Evolutionary conservation across 1,140 invertebrate species (phyloP), one percentile per base, ranked within the genome.

Genomic region (Eurosta solidaginis): DNA sequence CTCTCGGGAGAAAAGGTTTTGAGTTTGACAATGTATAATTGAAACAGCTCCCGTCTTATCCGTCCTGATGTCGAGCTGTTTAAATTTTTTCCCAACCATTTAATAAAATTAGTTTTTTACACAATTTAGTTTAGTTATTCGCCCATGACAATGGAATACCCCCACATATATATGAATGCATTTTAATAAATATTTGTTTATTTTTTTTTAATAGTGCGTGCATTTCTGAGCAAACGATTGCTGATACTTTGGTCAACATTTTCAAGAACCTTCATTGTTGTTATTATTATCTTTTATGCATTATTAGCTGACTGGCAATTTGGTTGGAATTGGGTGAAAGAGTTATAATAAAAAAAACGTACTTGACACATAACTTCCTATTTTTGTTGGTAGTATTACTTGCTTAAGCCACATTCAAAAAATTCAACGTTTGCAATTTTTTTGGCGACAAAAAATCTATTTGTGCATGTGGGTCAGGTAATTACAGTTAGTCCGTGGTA

Each of bases 391-490:
- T 22, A 6, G 17, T 52, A 22, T 52, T 52, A 6, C 20, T 20
- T 52, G 49, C 10, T 52, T n/a, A 52, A 52, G 20, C 20, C 14
- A 68, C 59, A 68, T 40, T 68, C 20, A 78, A 78, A 78, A 78
- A 33, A 4, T n/a, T 42, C 47, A 63, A 84, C 81, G 82, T 85
- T 77, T 59, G 77, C 82, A 82, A 14, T 82, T 83, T 79, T 29
- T 7, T 47, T 50, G n/a, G 54, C 54, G 45, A 63, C 79, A 82
- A 83, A 82, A 85, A 83, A 81, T 81, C 84, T 85, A 85, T 85
- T 85, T 85, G 82, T 83, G 74, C 59, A 77, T 79, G 77, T 73
- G 79, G 59, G 36, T 2, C 59, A 68, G 40, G 33, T 20, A n/a
- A 68, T 68, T 68, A 40, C 59, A 36, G 59, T 68, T 68, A 68